Evolutionary conservation across 2,888 invertebrate genomes (phyloP).

Genomic region (Mayetiola destructor): DNA sequence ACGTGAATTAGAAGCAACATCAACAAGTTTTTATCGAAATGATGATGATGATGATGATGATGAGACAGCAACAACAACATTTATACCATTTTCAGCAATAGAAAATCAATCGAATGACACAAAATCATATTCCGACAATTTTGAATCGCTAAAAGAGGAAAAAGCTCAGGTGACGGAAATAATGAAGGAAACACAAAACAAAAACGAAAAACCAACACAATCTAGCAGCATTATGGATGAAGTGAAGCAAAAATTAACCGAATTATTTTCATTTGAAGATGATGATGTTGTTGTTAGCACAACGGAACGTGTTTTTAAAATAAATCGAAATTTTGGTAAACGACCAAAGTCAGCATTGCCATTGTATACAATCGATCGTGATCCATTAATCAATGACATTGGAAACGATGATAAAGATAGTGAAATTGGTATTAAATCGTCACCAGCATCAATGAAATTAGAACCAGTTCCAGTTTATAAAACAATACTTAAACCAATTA

Average conservation of each 20-base stretch:
- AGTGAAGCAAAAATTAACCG: conserved; percentile 31
- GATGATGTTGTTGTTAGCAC: conserved; percentile 21
- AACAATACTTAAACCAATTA: background rate
- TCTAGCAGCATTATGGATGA: conserved; percentile 23
- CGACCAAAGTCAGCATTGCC: background rate
- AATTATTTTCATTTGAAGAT: conserved; percentile 30
- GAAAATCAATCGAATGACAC: background rate
- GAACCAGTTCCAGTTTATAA: conserved; percentile 7
- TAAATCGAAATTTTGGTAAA: conserved; percentile 14
- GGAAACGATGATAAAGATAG: conserved; percentile 3
- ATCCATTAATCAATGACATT: conserved; percentile 3
- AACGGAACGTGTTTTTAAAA: conserved; percentile 13
- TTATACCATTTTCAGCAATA: background rate
- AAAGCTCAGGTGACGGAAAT: conserved; percentile 17
- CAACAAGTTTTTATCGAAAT: background rate
- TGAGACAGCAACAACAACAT: conserved; percentile 19
- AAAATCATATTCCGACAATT: background rate
- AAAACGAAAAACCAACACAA: conserved; percentile 10
- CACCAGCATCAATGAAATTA: conserved; percentile 17
- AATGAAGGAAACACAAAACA: background rate
- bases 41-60: conserved; percentile 20
- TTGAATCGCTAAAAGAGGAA: background rate
- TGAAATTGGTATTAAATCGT: conserved; percentile 19
- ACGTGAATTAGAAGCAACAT: conserved; percentile 18
- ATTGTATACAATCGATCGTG: conserved; percentile 13